Base-by-base conservation (phyloP, 2,113 vertebrate species). In the Noctilio leporinus region DNA sequence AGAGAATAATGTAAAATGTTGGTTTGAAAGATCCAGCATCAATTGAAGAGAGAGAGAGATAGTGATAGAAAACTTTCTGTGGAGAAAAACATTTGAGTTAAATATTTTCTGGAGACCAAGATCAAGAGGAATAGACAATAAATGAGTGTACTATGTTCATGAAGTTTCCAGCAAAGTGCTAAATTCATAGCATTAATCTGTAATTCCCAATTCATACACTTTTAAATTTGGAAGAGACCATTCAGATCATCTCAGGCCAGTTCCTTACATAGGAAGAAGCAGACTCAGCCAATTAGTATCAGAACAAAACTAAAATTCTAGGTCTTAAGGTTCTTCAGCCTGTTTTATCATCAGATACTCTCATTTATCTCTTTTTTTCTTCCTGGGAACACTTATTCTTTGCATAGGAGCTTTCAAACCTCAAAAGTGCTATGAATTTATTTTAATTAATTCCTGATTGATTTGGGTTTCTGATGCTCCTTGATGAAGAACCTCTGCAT, bases 1-100 rank as follows among this genome's bases (percentile, higher is more conserved):
- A 86, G 38, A 53, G 95, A 93, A 93, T 40, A 85, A 67, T 59
- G n/a, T 38, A 69, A 83, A 83, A 89, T 85, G 8, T 94, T 92
- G 20, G 7, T 84, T 73, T 73, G 59, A 92, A 92, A 85, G 55
- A 86, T 45, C 22, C 49, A 62, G 45, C 17, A 72, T 85, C 70
- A 89, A 14, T 4, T 38, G 30, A 88, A 95, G 86, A 88, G 33
- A 40, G 33, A 40, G 24, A 75, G 30, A n/a, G 8, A n/a, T 11
- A 51, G 15, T 40, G 14, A 65, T 17, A 86, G 43, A 62, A 91
- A 65, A 38, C 43, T 82, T 95, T 67, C 70, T 35, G 5, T 26
- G 62, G 38, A 75, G 33, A 20, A 78, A 94, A 83, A 67, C 33
- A 22, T 51, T 6, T 84, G 51, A 55, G 69, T 85, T 85, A 55